Base-by-base conservation (phyloP, 1,140 invertebrate species). In the Diuraphis noxia region DNA sequence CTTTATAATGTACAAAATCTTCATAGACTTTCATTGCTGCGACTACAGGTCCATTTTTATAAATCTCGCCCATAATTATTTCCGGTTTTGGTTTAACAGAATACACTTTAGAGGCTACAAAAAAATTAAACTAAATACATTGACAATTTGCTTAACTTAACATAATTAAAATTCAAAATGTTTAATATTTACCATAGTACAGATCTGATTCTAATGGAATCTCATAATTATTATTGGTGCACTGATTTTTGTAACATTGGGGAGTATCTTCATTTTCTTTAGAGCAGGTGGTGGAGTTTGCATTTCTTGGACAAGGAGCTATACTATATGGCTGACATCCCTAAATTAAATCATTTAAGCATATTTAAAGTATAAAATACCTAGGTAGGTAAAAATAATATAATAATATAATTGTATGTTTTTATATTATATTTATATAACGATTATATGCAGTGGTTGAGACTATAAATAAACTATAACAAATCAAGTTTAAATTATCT, bases 241-340 rank as follows among this genome's bases (percentile, higher is more conserved):
- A 91, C n/a, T 63, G 49, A 63, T 46, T 5, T 25, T 49, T 77
- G 34, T 19, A 82, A 81, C 89, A 91, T 25, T 36, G 25, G 6
- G 89, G 89, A 38, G 89, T 91, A 2, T 25, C 34, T 49, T 43
- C 89, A 30, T 49, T 91, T 36, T 46, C 7, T 10, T 82, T 38
- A 3, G 8, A 30, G 30, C 43, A 36, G 10, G n/a, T n/a, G n/a
- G n/a, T n/a, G n/a, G 25, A 46, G 1, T 38, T 23, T 8, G 9
- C 1, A 17, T 56, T 63, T 88, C 13, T 56, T 38, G 85, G 38
- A 36, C 89, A 81, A 38, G 89, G 63, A 95, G 94, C 7, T 96
- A 96, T 92, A 96, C 96, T 92, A 95, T 95, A 7, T 96, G 96
- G 86, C 95, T 92, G 49, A 94, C 95, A 79, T 92, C 93, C 10